These are phyloP conservation scores for Camelus dromedarius DNA, from an alignment of 2,113 vertebrate genomes.

Conservation along the genomic window DNA sequence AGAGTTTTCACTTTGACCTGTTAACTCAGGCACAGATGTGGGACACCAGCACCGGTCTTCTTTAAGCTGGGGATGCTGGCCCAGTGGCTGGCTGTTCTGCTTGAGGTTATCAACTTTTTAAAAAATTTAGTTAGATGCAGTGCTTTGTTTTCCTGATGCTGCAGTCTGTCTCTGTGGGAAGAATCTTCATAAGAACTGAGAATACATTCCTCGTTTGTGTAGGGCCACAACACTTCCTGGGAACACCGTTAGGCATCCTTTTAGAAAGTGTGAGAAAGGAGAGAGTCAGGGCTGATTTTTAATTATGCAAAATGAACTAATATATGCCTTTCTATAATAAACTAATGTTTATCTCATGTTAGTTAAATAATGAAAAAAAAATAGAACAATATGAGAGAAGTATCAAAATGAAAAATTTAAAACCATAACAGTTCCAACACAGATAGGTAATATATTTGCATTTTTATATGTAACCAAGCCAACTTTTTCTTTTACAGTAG, in stretches of 20 bases:
- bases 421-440: background rate
- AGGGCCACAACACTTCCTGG: background rate
- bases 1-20: background rate
- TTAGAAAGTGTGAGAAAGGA: background rate
- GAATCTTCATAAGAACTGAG: background rate
- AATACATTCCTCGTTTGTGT: background rate
- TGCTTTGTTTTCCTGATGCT: background rate
- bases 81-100: background rate
- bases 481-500: background rate
- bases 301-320: background rate
- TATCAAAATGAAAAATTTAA: background rate
- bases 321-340: background rate
- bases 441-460: background rate
- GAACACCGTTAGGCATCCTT: background rate
- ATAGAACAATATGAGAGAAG: background rate
- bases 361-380: background rate
- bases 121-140: background rate
- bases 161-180: background rate
- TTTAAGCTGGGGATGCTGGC: background rate
- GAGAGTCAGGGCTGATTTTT: background rate
- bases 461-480: background rate
- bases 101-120: background rate
- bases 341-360: background rate
- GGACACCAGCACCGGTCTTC: accelerated
- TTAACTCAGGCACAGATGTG: too few species aligned